Evolutionary conservation across 2,888 invertebrate genomes (phyloP).

Genomic region (Cacoxenus indagator): DNA sequence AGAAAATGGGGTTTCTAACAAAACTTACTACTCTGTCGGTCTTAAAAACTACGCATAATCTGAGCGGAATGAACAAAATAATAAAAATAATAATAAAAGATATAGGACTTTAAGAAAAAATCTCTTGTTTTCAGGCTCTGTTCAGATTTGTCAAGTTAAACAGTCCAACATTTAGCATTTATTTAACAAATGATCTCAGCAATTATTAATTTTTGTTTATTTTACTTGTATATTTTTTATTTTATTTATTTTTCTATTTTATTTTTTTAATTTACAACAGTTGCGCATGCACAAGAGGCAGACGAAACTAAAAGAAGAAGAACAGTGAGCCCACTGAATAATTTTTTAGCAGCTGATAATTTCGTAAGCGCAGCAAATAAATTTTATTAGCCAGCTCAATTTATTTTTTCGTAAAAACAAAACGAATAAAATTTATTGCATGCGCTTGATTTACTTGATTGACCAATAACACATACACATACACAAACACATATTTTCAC

Average conservation of each 20-base stretch:
- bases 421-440: slow-evolving; percentile 25
- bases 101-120: no score
- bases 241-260: no score
- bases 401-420: not conserved
- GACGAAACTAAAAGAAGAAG: not conserved
- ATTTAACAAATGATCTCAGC: slow-evolving; percentile 51
- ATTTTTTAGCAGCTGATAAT: not conserved
- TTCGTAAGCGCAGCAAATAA: slow-evolving; percentile 20
- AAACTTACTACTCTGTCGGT: not conserved
- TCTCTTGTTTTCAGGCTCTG: not conserved
- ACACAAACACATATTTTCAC: not conserved
- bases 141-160: not conserved
- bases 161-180: not conserved
- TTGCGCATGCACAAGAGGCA: no score
- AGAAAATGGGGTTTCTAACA: not conserved
- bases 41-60: no score
- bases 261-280: no score
- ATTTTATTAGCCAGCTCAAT: slow-evolving; percentile 17
- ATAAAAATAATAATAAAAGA: no score
- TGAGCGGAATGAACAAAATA: no score
- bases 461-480: not conserved
- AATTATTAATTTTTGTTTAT: slow-evolving; percentile 31
- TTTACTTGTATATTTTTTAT: not conserved
- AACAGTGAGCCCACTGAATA: not conserved
- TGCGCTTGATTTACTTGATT: slow-evolving; percentile 29